Evolutionary conservation across 2,797 vertebrate genomes (phyloP).

Genomic region (Hippopotamyrus pictus): DNA sequence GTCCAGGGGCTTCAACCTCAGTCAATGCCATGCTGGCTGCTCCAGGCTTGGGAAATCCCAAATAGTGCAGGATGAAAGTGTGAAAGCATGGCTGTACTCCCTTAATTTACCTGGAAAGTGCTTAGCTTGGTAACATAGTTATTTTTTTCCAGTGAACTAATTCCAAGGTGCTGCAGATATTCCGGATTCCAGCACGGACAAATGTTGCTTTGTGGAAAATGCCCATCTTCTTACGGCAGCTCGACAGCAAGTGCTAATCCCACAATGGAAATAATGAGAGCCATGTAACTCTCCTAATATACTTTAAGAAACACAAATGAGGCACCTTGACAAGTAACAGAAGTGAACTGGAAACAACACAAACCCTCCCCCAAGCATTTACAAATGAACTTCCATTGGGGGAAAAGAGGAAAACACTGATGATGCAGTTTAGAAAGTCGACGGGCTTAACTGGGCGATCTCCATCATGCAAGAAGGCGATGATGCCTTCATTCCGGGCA

Average conservation of each 20-base stretch:
- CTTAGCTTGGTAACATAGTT: background rate
- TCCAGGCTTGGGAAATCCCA: background rate
- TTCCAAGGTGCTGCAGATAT: background rate
- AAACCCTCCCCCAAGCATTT: background rate
- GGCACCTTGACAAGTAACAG: background rate
- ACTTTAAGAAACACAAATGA: background rate
- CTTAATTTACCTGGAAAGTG: background rate
- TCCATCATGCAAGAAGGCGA: background rate
- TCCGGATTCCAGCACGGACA: background rate
- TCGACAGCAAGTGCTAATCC: background rate
- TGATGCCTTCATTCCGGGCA: background rate
- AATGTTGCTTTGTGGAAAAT: background rate
- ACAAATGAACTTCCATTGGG: background rate
- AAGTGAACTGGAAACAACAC: background rate
- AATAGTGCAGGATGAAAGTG: background rate
- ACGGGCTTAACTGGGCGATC: background rate
- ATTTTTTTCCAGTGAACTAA: background rate
- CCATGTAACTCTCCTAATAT: background rate
- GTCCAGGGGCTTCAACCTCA: background rate
- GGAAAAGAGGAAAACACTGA: background rate
- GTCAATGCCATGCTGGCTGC: background rate
- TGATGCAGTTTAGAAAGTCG: background rate
- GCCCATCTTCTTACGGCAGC: background rate
- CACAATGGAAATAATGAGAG: background rate
- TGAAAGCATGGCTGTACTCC: background rate